Evolutionary conservation across 2,113 vertebrate genomes (phyloP).

Genomic region (Puntigrus tetrazona): DNA sequence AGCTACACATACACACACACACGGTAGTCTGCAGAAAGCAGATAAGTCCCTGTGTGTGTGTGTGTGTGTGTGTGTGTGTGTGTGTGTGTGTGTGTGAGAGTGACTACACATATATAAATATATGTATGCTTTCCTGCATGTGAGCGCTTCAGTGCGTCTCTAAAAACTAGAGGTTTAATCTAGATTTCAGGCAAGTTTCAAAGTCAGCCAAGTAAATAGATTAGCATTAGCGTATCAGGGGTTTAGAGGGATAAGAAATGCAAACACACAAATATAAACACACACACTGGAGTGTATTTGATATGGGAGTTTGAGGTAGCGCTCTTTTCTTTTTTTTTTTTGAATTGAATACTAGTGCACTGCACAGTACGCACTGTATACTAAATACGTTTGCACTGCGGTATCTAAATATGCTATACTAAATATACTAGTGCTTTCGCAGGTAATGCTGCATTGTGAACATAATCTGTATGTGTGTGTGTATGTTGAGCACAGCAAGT

Average conservation of each 20-base stretch:
- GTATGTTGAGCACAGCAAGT: background rate
- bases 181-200: background rate
- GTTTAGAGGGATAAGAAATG: slow-evolving; percentile 36
- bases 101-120: background rate
- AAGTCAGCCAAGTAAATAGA: background rate
- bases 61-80: slow-evolving; percentile 44
- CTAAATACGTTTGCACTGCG: background rate
- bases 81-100: slow-evolving; percentile 39
- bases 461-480: background rate
- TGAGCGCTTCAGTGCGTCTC: background rate
- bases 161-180: background rate
- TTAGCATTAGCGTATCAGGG: slow-evolving; percentile 39
- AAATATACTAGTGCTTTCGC: background rate
- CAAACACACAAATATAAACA: background rate
- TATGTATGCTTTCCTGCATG: background rate
- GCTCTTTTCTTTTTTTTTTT: background rate
- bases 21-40: slow-evolving; percentile 2
- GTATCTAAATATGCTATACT: background rate
- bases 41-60: background rate
- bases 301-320: background rate
- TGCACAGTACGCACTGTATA: background rate
- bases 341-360: background rate
- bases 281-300: background rate
- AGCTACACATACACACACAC: slow-evolving; percentile 21
- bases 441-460: background rate